phyloP scores from a whole-genome alignment of 2,888 invertebrate genomes.

The Rhamnusium bicolor region DNA sequence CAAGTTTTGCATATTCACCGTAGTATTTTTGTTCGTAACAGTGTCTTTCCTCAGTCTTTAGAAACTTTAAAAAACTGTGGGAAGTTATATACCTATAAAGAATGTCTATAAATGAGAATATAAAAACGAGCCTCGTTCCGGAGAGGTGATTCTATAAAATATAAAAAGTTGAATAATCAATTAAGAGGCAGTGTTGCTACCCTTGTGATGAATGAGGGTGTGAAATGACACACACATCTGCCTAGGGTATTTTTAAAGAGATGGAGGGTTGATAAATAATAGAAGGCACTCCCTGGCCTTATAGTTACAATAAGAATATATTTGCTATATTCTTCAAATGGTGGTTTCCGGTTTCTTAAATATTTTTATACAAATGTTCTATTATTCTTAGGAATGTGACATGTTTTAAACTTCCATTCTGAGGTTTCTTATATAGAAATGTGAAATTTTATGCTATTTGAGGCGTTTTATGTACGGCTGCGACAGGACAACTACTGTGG shows the following conservation, averaged over 20 bases:
- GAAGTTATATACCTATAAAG: constrained; percentile 1
- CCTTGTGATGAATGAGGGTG: constrained; percentile 61
- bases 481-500: background rate
- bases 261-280: constrained; percentile 46
- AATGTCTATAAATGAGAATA: constrained; percentile 11
- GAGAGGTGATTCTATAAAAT: constrained; percentile 24
- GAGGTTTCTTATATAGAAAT: background rate
- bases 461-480: constrained; percentile 13
- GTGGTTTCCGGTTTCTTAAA: constrained; percentile 32
- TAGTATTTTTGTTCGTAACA: background rate
- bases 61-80: background rate
- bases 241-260: constrained; percentile 53
- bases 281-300: constrained; percentile 35
- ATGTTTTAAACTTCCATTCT: background rate
- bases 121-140: background rate
- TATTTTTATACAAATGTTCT: constrained; percentile 16
- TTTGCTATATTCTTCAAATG: constrained; percentile 8
- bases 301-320: constrained; percentile 34
- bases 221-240: constrained; percentile 62
- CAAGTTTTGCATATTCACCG: background rate
- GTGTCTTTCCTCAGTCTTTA: background rate
- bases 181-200: constrained; percentile 48
- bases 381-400: background rate
- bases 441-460: constrained; percentile 5
- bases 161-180: constrained; percentile 59